A percentile compares a stretch with the other conserved stretches of the same genome.
Evolutionary conservation across 2,888 invertebrate genomes (phyloP).

Genomic region (Netelia inedita): DNA sequence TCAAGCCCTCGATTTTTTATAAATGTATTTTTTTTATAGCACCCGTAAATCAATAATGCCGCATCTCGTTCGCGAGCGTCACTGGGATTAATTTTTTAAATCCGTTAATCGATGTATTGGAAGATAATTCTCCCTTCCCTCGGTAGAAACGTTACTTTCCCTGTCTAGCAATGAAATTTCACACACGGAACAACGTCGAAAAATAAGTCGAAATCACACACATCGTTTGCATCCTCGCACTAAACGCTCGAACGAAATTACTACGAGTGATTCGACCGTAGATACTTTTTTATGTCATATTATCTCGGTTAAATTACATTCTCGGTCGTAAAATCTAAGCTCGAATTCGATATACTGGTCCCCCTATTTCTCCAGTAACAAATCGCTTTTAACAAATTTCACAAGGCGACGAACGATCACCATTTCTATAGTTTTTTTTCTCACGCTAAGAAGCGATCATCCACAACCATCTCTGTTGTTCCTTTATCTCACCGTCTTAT

Average conservation of each 20-base stretch:
- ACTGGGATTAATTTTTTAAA: conserved; percentile 48
- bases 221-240: conserved; percentile 4
- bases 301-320: conserved; percentile 1
- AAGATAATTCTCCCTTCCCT: conserved; percentile 40
- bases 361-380: conserved; percentile 57
- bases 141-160: conserved; percentile 35
- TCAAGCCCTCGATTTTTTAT: no score
- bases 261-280: conserved; percentile 24
- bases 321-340: conserved; percentile 49
- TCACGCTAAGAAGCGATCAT: conserved; percentile 7
- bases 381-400: conserved; percentile 31
- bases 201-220: conserved; percentile 51
- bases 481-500: background rate
- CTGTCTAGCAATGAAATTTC: conserved; percentile 20
- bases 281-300: conserved; percentile 19
- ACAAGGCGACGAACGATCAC: conserved; percentile 36
- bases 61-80: background rate
- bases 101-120: conserved; percentile 44
- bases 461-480: background rate
- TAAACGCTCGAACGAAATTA: background rate
- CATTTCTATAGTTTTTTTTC: conserved; percentile 7
- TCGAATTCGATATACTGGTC: conserved; percentile 64
- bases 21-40: background rate
- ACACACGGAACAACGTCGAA: conserved; percentile 54
- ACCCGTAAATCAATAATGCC: conserved; percentile 17